phyloP scores from a whole-genome alignment of 2,888 invertebrate species.

The Odontocolon sp. region DNA sequence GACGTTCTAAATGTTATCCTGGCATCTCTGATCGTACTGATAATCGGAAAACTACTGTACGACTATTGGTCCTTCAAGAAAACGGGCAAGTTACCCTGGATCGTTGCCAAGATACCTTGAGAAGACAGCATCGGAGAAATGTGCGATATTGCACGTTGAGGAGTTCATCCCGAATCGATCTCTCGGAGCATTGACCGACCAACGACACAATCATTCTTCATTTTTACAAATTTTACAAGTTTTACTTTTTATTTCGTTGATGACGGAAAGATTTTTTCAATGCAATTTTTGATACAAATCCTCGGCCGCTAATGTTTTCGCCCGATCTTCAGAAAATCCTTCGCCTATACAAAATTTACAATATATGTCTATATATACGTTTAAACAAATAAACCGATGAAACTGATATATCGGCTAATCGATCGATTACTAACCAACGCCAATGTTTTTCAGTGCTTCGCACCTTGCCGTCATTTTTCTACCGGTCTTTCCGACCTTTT shows the following conservation, averaged over 20 bases:
- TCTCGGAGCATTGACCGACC: constrained; percentile 43
- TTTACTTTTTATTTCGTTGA: neutral
- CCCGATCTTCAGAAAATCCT: constrained; percentile 56
- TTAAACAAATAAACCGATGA: neutral
- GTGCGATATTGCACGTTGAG: neutral
- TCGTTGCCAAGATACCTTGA: constrained; percentile 89
- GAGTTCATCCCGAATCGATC: neutral
- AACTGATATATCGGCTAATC: no score
- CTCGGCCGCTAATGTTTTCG: constrained; percentile 59
- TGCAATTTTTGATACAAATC: constrained; percentile 40
- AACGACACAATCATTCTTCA: neutral
- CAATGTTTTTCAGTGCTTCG: constrained; percentile 58
- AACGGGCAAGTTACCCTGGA: constrained; percentile 91
- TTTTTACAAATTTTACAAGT: neutral
- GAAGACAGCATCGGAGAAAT: constrained; percentile 13
- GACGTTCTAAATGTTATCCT: constrained; percentile 89
- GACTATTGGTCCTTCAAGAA: constrained; percentile 92
- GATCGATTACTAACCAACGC: constrained; percentile 63
- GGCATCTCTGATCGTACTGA: constrained; percentile 86
- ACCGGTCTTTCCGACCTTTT: constrained; percentile 23
- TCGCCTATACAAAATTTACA: constrained; percentile 59
- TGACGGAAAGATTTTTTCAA: neutral
- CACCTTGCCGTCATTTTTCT: no score
- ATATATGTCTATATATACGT: neutral
- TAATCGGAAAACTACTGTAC: constrained; percentile 88